Evolutionary conservation across 2,113 vertebrate genomes (phyloP), one percentile per base, ranked within the genome.

Genomic region (Cercopithecus mona): DNA sequence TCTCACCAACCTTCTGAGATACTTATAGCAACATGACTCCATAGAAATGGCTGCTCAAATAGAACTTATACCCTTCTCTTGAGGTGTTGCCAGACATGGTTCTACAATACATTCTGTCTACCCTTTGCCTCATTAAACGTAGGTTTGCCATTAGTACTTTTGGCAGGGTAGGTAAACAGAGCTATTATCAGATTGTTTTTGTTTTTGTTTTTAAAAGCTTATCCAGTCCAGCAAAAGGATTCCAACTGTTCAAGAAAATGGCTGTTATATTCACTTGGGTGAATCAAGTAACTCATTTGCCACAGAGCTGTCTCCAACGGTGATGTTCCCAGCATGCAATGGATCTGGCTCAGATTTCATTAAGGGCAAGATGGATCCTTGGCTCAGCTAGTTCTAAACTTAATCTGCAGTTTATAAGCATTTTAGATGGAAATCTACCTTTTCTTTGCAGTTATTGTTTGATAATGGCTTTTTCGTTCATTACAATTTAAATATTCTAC

Each of bases 231-330:
- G 79, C 13, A 86, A 94, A 91, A 75, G 25, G 8, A 87, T 43
- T 90, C 92, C 79, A 89, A 25, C 73, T 92, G 79, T 93, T 96
- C 79, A 80, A 61, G 18, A 91, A 96, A 97, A 97, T 87, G 86
- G 10, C 48, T 90, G 75, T 97, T 94, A 92, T 25, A 94, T 92
- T 25, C 81, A 96, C 78, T 64, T 97, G 90, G 30, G 68, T 91
- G 85, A 98, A 82, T 55, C 3, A 0, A 94, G n/a, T 48, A 83
- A 94, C 22, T 94, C 70, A 91, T 91, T 96, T 97, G 82, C 78
- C 52, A 80, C 48, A 93, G 52, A 64, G 7, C 27, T 82, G 6
- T 38, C n/a, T 90, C 81, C 86, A 86, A 38, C 38, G 35, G 66
- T 23, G 81, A 68, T 79, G 30, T 1, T 83, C 59, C 91, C 91